These are phyloP conservation scores for Rhinoderma darwinii DNA, from an alignment of 2,113 vertebrate species.

Conservation along the genomic window DNA sequence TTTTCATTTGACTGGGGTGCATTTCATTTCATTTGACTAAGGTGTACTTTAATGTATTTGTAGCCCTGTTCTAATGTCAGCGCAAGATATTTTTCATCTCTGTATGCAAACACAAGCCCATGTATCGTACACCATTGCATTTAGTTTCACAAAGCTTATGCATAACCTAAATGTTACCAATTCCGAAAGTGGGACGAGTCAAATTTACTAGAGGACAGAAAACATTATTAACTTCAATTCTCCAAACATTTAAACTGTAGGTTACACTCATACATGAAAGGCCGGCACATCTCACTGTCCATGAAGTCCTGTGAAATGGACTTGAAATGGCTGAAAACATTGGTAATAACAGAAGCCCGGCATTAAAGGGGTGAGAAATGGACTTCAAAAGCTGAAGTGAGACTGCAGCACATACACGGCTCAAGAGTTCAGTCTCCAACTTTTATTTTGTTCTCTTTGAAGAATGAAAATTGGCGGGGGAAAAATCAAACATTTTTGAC, in stretches of 20 bases:
- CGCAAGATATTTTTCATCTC: no score
- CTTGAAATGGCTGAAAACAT: constrained; percentile 78
- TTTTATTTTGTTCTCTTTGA: constrained; percentile 96
- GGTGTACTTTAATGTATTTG: no score
- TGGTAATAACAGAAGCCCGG: constrained; percentile 87
- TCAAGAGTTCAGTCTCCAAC: constrained; percentile 73
- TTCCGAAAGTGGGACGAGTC: constrained; percentile 54
- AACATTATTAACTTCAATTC: constrained; percentile 70
- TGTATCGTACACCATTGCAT: neutral
- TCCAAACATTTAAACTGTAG: constrained; percentile 68
- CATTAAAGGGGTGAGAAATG: constrained; percentile 83
- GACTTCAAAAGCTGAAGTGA: constrained; percentile 87
- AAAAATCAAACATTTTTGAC: constrained; percentile 80
- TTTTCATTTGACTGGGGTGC: no score
- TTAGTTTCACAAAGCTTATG: neutral
- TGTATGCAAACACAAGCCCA: neutral
- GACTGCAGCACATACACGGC: constrained; percentile 69
- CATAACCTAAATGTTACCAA: neutral
- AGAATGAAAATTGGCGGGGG: constrained; percentile 88
- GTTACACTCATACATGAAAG: constrained; percentile 85
- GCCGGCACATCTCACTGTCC: constrained; percentile 76
- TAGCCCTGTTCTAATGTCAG: no score
- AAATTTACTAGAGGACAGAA: constrained; percentile 63
- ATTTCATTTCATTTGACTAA: no score
- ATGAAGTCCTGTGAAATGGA: constrained; percentile 82